Evolutionary conservation across 2,797 vertebrate genomes (phyloP).

Genomic region (Sylvia borin): DNA sequence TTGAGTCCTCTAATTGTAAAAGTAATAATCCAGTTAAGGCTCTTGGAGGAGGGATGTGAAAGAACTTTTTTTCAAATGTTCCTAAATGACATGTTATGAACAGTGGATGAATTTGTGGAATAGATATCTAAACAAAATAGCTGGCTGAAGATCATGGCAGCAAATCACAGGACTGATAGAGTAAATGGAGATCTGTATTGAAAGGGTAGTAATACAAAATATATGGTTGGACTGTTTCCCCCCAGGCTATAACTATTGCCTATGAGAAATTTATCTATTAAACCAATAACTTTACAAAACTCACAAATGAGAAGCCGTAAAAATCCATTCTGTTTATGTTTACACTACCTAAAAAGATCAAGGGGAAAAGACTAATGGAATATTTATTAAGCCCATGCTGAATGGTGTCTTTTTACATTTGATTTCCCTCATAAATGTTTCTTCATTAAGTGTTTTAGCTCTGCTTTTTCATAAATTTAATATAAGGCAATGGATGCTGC

Average conservation of each 20-base stretch:
- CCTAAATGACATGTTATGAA: background rate
- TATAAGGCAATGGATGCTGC: background rate
- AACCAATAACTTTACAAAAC: background rate
- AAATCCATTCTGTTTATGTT: background rate
- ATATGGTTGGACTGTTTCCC: background rate
- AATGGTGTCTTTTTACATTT: background rate
- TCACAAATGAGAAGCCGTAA: background rate
- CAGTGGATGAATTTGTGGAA: background rate
- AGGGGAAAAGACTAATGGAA: background rate
- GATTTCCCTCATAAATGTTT: conserved; percentile 1
- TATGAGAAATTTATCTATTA: background rate
- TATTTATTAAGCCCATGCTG: background rate
- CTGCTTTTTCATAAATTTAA: background rate
- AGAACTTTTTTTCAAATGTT: background rate
- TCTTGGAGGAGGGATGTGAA: background rate
- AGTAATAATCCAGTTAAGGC: background rate
- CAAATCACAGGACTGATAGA: background rate
- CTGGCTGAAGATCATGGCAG: background rate
- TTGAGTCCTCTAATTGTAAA: background rate
- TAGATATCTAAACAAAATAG: background rate
- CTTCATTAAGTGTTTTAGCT: background rate
- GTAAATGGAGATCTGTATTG: background rate
- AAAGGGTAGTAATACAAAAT: background rate
- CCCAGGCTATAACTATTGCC: background rate
- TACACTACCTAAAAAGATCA: background rate